Evolutionary conservation across 2,888 invertebrate genomes (phyloP), one percentile per base, ranked within the genome.

Genomic region (Brachynemurus nebulosus): DNA sequence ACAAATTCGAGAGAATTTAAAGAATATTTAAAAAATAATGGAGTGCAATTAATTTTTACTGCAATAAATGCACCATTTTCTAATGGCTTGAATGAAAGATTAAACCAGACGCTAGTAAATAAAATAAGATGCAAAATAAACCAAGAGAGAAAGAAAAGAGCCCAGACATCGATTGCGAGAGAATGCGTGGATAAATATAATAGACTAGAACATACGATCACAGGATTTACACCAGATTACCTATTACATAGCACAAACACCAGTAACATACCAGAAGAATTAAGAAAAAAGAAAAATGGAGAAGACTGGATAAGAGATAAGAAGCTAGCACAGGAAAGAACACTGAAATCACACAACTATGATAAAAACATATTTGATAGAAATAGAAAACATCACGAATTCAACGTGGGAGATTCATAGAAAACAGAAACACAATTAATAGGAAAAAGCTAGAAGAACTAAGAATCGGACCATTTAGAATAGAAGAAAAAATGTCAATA

Each of bases 361-460:
- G 57, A 57, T 45, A n/a, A 56, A 57, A 42, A 50, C 45, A 46
- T 40, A 47, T 54, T 49, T 40, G 54, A 58, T 44, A 50, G 47
- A 49, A 48, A 53, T 42, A 41, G 53, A 43, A 57, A 51, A 48
- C 20, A 53, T 5, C 45, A 52, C 12, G 36, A 52, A 19, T 55
- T 58, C 27, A 51, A 56, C n/a, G 49, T 51, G 11, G 55, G 56
- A 34, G 56, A 11, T 58, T 52, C 41, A 48, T 58, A 2, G 54
- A 56, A 52, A 57, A 57, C 48, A 54, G 53, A 16, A 54, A 57
- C 37, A 49, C 42, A 47, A 21, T 58, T 44, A 58, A 57, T 39
- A 53, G 56, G 44, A 55, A 52, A 47, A 59, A 59, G 48, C 14
- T 55, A 40, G 54, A 56, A 40, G 52, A 53, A 51, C 18, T 55